Conservation (phyloP, 2,888 invertebrate genomes). For the Melinaea menophilus region DNA sequence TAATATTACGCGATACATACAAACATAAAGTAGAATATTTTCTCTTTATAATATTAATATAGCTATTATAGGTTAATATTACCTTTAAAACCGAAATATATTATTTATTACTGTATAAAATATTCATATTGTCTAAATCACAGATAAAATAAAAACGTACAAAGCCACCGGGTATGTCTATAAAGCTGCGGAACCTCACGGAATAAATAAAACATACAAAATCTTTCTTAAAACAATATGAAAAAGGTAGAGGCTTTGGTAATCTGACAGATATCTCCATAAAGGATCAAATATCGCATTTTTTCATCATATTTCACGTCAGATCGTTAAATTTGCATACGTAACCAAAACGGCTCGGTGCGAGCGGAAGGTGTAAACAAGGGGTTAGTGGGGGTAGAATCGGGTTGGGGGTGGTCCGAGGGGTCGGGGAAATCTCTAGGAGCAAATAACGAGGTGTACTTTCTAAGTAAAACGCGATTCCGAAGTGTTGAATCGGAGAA, state of each 20-base stretch:
- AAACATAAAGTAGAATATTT: too few relatives aligned
- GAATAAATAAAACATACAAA: not conserved
- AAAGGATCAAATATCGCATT: constrained; percentile 24
- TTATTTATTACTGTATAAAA: too few relatives aligned
- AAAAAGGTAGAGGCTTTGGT: constrained; percentile 14
- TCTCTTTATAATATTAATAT: too few relatives aligned
- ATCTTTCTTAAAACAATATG: constrained; percentile 4
- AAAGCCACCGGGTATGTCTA: not conserved
- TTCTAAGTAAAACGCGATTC: constrained; percentile 31
- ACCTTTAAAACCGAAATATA: too few relatives aligned
- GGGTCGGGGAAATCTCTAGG: constrained; percentile 15
- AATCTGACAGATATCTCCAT: constrained; percentile 22
- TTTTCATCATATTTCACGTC: constrained; percentile 31
- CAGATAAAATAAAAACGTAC: not conserved
- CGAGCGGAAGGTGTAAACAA: constrained; percentile 41
- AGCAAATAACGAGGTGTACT: constrained; percentile 27
- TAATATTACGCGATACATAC: too few relatives aligned
- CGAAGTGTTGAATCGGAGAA: constrained; percentile 23
- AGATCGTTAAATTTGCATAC: constrained; percentile 43
- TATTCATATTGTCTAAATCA: too few relatives aligned
- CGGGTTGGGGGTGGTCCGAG: constrained; percentile 8
- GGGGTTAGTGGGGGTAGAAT: constrained; percentile 18
- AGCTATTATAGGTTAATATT: too few relatives aligned
- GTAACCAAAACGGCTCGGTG: constrained; percentile 31
- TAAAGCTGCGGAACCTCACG: not conserved